These are phyloP conservation scores for Phylloscopus trochiloides DNA, from an alignment of 2,113 vertebrate species.

Conservation along the genomic window DNA sequence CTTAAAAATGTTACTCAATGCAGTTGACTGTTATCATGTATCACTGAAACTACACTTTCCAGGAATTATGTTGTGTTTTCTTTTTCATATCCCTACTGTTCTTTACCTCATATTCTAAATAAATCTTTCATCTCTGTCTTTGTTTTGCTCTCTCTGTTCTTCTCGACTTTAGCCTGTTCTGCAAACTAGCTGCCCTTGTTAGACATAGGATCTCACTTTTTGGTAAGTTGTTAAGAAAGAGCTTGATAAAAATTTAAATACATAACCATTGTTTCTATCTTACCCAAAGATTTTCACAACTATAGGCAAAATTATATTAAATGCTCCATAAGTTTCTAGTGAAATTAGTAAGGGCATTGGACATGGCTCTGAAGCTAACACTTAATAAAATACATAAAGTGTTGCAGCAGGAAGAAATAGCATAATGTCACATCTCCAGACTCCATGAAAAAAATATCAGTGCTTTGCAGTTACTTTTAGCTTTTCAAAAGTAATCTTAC, in stretches of 20 bases:
- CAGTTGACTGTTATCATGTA: neutral
- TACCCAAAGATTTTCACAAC: constrained; percentile 10
- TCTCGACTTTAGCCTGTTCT: constrained; percentile 89
- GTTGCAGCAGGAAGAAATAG: neutral
- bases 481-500: neutral
- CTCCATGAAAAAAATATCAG: neutral
- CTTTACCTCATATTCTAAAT: neutral
- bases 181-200: constrained; percentile 99
- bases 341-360: neutral
- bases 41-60: neutral
- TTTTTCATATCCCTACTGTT: neutral
- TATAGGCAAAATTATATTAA: neutral
- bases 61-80: neutral
- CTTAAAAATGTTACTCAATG: neutral
- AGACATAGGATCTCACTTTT: constrained; percentile 99
- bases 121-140: constrained; percentile 38
- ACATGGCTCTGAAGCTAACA: neutral
- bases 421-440: neutral
- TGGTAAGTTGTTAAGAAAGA: constrained; percentile 82
- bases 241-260: neutral
- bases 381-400: neutral
- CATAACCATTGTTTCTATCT: neutral
- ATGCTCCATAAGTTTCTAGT: neutral
- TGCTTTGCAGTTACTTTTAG: neutral
- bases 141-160: constrained; percentile 62